phyloP scores from a whole-genome alignment of 2,113 vertebrate species.

The Petrocephalus microphthalmus region DNA sequence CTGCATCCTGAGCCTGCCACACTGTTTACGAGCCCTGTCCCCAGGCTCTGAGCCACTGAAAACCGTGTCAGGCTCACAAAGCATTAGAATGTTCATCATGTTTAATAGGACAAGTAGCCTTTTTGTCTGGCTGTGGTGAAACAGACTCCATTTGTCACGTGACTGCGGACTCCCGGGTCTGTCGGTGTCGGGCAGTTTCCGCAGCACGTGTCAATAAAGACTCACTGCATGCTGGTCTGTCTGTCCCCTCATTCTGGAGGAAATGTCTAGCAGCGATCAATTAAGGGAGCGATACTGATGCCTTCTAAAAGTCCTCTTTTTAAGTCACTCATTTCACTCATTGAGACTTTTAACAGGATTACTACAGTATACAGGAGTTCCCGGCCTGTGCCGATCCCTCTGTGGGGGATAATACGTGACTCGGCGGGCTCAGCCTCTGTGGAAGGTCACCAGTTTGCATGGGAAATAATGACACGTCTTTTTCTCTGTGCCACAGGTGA shows the following conservation, averaged over 20 bases:
- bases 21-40: conserved; percentile 38
- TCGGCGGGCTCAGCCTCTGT: neutral
- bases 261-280: neutral
- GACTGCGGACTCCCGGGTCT: neutral
- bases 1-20: neutral
- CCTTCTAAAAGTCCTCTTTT: neutral
- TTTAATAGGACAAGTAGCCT: conserved; percentile 53
- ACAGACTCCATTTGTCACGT: neutral
- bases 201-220: neutral
- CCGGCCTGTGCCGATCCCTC: neutral
- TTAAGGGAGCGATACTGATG: neutral
- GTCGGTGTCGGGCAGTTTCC: neutral
- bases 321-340: conserved; percentile 8
- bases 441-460: neutral
- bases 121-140: conserved; percentile 53
- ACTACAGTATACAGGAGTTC: neutral
- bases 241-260: no score
- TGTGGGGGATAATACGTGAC: neutral
- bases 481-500: conserved; percentile 64
- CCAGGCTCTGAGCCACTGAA: conserved; percentile 63
- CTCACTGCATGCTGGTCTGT: neutral
- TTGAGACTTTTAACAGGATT: neutral
- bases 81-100: conserved; percentile 36
- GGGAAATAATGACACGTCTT: neutral
- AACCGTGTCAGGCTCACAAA: conserved; percentile 55